A percentile compares a stretch with the other conserved stretches of the same genome.
phyloP scores from a whole-genome alignment of 2,113 vertebrate species.

The Brienomyrus longianalis region DNA sequence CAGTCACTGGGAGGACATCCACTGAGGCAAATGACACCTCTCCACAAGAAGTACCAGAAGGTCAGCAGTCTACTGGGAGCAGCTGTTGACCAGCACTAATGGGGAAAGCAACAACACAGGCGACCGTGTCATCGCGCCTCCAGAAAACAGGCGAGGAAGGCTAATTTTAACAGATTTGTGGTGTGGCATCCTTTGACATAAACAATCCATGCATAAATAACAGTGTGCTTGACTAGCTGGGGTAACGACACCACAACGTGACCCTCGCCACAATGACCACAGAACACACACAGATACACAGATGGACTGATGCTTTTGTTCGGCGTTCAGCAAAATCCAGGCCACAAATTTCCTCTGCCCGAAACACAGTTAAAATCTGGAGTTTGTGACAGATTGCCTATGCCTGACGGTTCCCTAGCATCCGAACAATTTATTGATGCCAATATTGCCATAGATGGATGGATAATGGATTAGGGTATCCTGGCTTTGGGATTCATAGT shows the following conservation, averaged over 20 bases:
- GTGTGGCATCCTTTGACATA: background rate
- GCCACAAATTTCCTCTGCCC: background rate
- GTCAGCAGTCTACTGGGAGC: background rate
- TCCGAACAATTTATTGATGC: background rate
- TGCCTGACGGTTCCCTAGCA: background rate
- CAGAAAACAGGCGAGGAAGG: background rate
- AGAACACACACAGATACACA: background rate
- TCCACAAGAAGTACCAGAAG: conserved; percentile 1
- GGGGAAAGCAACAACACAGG: background rate
- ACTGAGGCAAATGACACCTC: background rate
- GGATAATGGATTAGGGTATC: background rate
- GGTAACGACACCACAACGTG: background rate
- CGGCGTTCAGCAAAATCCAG: background rate
- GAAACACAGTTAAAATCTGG: background rate
- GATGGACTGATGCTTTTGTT: background rate
- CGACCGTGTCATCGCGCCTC: background rate
- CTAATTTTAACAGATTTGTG: background rate
- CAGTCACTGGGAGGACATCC: conserved; percentile 1
- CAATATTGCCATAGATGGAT: background rate
- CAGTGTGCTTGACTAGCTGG: background rate
- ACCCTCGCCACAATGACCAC: background rate
- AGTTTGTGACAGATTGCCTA: background rate
- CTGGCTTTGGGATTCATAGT: background rate
- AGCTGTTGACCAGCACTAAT: conserved; percentile 3
- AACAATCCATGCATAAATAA: background rate